These are phyloP conservation scores for Drosophila mercatorum DNA, from an alignment of 2,888 invertebrate genomes.

Conservation along the genomic window DNA sequence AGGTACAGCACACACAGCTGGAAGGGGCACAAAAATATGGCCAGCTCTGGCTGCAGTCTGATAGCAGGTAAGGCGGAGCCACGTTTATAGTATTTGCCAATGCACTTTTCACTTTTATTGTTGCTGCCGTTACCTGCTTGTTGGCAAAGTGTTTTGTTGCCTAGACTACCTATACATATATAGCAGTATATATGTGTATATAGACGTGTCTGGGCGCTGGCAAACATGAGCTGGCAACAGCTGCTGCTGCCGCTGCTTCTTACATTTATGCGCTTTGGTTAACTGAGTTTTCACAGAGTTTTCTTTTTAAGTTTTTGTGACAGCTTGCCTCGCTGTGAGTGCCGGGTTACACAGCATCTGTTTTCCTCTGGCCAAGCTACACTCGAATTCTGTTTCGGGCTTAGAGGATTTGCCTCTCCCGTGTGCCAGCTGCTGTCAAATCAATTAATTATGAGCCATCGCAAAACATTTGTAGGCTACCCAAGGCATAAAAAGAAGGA, in stretches of 20 bases:
- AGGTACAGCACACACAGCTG: slow-evolving; percentile 31
- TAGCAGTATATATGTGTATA: slow-evolving; percentile 10
- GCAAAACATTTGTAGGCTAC: slow-evolving; percentile 25
- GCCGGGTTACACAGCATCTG: slow-evolving; percentile 59
- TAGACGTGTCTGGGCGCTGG: slow-evolving; percentile 38
- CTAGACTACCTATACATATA: slow-evolving; percentile 13
- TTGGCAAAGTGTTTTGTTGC: slow-evolving; percentile 63
- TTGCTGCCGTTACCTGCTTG: slow-evolving; percentile 43
- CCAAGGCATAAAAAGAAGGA: slow-evolving; percentile 27
- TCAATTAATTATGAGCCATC: slow-evolving; percentile 59
- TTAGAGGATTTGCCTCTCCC: slow-evolving; percentile 17
- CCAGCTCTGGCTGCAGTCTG: slow-evolving; percentile 39
- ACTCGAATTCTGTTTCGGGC: slow-evolving; percentile 17
- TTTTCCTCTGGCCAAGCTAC: slow-evolving; percentile 27
- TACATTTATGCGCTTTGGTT: slow-evolving; percentile 73
- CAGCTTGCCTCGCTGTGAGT: slow-evolving; percentile 60
- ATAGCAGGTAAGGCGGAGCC: slow-evolving; percentile 22
- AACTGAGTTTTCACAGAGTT: slow-evolving; percentile 42
- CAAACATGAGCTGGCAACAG: slow-evolving; percentile 21
- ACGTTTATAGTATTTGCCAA: slow-evolving; percentile 78
- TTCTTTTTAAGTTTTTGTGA: slow-evolving; percentile 65
- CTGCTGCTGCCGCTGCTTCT: slow-evolving; percentile 50
- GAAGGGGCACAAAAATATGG: slow-evolving; percentile 53
- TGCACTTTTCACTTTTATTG: slow-evolving; percentile 76
- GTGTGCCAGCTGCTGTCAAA: slow-evolving; percentile 36